Conservation (phyloP, 2,797 vertebrate species). For the Argyrosomus regius region DNA sequence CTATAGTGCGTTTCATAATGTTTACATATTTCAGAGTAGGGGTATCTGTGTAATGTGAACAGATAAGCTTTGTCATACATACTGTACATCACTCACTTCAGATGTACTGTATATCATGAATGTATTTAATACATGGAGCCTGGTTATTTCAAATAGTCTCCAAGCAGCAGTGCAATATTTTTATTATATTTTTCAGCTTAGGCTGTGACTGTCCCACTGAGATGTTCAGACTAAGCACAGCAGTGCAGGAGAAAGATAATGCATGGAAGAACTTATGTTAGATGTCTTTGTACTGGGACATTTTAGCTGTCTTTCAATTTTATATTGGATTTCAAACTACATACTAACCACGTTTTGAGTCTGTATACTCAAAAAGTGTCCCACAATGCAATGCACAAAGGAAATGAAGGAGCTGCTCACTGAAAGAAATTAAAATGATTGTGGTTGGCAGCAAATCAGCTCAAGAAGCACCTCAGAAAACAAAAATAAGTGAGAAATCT, state of each 20-base stretch:
- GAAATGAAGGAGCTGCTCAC: too few relatives aligned
- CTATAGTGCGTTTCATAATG: slow-evolving; percentile 6
- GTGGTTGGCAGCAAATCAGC: too few relatives aligned
- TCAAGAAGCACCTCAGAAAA: too few relatives aligned
- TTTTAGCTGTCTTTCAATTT: neutral
- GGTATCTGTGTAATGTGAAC: neutral
- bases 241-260: neutral
- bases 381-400: too few relatives aligned
- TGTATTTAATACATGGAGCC: slow-evolving; percentile 3
- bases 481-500: too few relatives aligned
- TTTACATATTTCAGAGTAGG: slow-evolving; percentile 11
- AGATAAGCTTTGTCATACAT: slow-evolving; percentile 5
- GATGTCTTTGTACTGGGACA: neutral
- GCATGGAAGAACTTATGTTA: too few relatives aligned
- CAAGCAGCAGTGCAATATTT: neutral
- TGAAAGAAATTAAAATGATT: too few relatives aligned
- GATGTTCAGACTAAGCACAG: neutral
- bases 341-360: neutral
- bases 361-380: too few relatives aligned
- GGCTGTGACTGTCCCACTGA: neutral
- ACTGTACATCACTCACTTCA: neutral
- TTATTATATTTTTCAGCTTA: neutral
- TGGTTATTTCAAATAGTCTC: neutral
- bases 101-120: slow-evolving; percentile 7
- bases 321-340: neutral